Evolutionary conservation across 1,140 invertebrate genomes (phyloP).

Genomic region (Panonychus citri): DNA sequence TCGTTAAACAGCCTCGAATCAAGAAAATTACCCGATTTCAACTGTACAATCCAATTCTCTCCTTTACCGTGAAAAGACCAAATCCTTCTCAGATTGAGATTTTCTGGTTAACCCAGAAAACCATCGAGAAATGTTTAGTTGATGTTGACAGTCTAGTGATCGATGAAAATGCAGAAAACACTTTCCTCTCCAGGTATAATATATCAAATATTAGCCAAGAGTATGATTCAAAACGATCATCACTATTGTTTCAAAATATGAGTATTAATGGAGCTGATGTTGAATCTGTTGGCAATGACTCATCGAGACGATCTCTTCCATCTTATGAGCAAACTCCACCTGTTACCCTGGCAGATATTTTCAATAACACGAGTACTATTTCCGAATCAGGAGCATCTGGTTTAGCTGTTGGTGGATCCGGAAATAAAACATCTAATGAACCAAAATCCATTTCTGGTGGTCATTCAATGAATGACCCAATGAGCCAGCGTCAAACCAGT

Average conservation of each 20-base stretch:
- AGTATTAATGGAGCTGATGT: background rate
- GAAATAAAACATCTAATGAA: too few relatives aligned
- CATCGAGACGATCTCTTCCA: background rate
- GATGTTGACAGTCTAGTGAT: background rate
- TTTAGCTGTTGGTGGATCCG: too few relatives aligned
- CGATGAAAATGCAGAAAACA: background rate
- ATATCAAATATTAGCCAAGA: background rate
- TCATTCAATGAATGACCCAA: background rate
- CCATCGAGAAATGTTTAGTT: background rate
- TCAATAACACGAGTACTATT: background rate
- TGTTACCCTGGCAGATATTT: background rate
- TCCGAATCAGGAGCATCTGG: too few relatives aligned
- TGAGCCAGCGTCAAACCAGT: background rate
- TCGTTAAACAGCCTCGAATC: background rate
- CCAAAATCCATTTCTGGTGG: too few relatives aligned
- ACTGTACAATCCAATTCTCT: background rate
- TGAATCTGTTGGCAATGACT: background rate
- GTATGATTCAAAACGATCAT: background rate
- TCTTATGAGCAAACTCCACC: background rate
- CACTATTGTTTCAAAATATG: background rate
- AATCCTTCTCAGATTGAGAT: background rate
- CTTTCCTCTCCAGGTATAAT: background rate
- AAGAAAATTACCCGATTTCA: conserved; percentile 1
- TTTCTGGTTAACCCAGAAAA: background rate
- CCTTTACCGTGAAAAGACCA: background rate